Evolutionary conservation across 1,140 invertebrate genomes (phyloP).

Genomic region (Hetaerina americana): DNA sequence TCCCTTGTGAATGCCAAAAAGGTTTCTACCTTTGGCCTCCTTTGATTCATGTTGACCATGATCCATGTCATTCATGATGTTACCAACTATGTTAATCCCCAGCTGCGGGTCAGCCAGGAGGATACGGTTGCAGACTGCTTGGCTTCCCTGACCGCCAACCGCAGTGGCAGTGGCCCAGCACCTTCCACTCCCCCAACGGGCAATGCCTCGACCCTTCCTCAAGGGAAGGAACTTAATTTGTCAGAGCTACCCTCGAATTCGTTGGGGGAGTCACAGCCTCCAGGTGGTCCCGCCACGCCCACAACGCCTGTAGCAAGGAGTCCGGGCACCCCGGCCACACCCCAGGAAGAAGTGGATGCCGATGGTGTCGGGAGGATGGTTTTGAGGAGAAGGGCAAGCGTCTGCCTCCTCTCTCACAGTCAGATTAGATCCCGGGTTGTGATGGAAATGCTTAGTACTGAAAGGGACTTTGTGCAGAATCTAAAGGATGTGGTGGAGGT

Average conservation of each 20-base stretch:
- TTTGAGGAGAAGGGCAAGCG: constrained; percentile 35
- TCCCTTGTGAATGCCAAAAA: too few species aligned
- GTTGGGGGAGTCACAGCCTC: too few species aligned
- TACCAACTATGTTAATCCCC: constrained; percentile 7
- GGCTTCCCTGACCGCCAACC: constrained; percentile 28
- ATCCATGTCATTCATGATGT: too few species aligned
- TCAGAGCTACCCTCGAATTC: background rate
- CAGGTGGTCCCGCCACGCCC: constrained; percentile 27
- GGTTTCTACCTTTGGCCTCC: too few species aligned
- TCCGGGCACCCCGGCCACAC: background rate
- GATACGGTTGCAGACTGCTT: constrained; percentile 46
- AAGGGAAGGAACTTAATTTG: too few species aligned
- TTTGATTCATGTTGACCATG: too few species aligned
- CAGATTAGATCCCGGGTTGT: constrained; percentile 66
- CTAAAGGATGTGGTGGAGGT: constrained; percentile 56
- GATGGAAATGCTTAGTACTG: constrained; percentile 62
- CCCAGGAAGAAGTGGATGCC: background rate
- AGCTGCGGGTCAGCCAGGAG: constrained; percentile 48
- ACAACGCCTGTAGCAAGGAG: constrained; percentile 21
- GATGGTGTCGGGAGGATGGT: background rate
- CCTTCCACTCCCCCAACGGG: background rate
- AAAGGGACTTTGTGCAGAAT: constrained; percentile 69
- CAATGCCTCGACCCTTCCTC: background rate
- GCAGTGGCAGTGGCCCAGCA: constrained; percentile 27
- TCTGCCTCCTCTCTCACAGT: constrained; percentile 43